Base-by-base conservation (phyloP, 1,140 invertebrate genomes). In the Mactra quadrangularis region DNA sequence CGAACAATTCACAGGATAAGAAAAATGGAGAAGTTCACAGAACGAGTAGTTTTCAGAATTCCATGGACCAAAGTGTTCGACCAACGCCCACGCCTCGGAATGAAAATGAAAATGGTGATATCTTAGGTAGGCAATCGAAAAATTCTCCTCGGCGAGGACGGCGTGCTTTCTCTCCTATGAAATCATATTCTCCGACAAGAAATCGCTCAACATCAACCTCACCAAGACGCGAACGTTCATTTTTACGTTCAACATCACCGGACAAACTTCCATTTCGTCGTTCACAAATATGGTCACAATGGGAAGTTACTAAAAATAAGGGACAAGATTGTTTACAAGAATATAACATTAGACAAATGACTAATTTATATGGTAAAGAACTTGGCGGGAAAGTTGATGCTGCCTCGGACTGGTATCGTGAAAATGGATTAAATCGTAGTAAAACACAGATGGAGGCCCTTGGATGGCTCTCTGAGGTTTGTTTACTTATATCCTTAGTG, bases 321-420 rank as follows among this genome's bases (percentile, higher is more conserved):
- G 72, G 72, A 4, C 50, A 74, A n/a, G 79, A 82, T 11, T 82
- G 71, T 35, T 19, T 66, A 22, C 79, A 82, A 57, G 79, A 82
- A 13, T 74, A 74, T 53, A 82, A 82, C 45, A 60, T 82, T 1
- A 82, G 45, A 52, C 79, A 82, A 38, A 82, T 82, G 79, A 64
- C 53, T 0, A 47, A 22, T 45, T 64, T 82, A 41, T 82, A 82
- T 19, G 79, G 79, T 25, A 82, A 82, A 33, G 57, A 62, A 17
- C 57, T 82, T 6, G 25, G 79, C 6, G 79, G 79, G 11, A 62
- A 66, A 31, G 79, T 82, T 15, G 71, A 82, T 19, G 79, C 35
- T 1, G 79, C 79, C 9, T 45, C 50, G 2, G 79, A 82, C 22
- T 82, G 79, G 79, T 82, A 82, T 57, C 35, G 77, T 0, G 35